Base-by-base conservation (phyloP, 2,888 invertebrate genomes). In the Pheosia tremula region DNA sequence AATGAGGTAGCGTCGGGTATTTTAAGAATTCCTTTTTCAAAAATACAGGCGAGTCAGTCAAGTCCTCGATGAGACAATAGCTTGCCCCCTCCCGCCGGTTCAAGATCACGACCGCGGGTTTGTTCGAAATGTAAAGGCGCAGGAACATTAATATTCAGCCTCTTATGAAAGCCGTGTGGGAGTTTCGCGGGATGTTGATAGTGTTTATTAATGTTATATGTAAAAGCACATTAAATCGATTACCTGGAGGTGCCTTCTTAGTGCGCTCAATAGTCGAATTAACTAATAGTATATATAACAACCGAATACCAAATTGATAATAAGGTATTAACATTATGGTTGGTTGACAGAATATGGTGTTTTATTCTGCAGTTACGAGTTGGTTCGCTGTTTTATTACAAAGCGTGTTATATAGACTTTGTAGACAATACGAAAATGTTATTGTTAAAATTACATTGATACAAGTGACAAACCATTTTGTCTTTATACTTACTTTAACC, bases 101-200 rank as follows among this genome's bases (percentile, higher is more conserved):
- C 84, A 86, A 86, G 86, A 83, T 85, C 85, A 85, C 79, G 84
- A 83, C 77, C 78, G 78, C 56, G 55, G 54, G 60, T 66, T 72
- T 71, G 72, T 70, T 70, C 67, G 63, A 61, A 65, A 80, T 76
- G 74, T 77, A 75, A 76, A 79, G 63, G 52, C 63, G 58, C 64
- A 67, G 72, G 71, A 77, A 13, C 67, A 66, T 59, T 63, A 63
- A 63, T 66, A 66, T 66, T 63, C 64, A 62, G 68, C 62, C 63
- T 58, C 62, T 69, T 64, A 63, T 62, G 66, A 72, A 37, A 13
- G 38, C 13, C 10, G 55, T 55, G 55, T 54, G 13, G 49, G 49
- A 49, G 49, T 49, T 13, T 50, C 13, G 50, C 8, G 7, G 8
- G 3, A 13, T 50, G 4, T 24, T 50, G 50, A 4, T 50, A 50